Percentiles rank a stretch among this genome's conserved stretches.
phyloP scores from a whole-genome alignment of 2,888 invertebrate genomes.

The Callyntrura sp. region DNA sequence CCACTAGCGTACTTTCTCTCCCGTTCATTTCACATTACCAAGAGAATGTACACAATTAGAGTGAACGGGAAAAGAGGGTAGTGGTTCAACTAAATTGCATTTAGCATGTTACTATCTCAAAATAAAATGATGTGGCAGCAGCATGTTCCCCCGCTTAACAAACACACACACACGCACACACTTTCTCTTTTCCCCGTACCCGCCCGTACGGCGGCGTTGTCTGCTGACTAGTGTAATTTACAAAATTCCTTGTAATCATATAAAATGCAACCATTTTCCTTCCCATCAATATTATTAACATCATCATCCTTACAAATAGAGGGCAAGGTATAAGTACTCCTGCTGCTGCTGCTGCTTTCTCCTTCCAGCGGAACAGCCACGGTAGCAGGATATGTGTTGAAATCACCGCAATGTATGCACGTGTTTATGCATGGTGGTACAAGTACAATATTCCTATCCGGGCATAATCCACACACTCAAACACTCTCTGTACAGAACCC shows the following conservation, averaged over 20 bases:
- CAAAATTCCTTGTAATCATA: neutral
- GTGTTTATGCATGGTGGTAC: too few species aligned
- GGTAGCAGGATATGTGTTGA: too few species aligned
- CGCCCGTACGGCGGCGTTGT: neutral
- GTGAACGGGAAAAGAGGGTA: constrained; percentile 62
- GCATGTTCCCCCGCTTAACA: neutral
- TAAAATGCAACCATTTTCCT: neutral
- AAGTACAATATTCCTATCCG: too few species aligned
- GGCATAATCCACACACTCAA: too few species aligned
- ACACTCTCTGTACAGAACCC: too few species aligned
- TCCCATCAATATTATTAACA: too few species aligned
- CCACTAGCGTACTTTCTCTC: constrained; percentile 26
- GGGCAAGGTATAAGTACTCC: too few species aligned
- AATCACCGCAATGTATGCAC: too few species aligned
- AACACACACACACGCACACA: too few species aligned
- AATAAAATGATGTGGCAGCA: constrained; percentile 55
- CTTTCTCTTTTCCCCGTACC: neutral
- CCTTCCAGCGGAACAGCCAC: too few species aligned
- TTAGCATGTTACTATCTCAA: constrained; percentile 58
- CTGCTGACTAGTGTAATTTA: neutral
- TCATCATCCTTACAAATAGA: too few species aligned
- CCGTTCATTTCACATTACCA: neutral
- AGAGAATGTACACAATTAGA: constrained; percentile 19
- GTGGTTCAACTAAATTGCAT: constrained; percentile 67
- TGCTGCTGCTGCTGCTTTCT: too few species aligned